Evolutionary conservation across 2,113 vertebrate genomes (phyloP).

Genomic region (Nesoenas mayeri): DNA sequence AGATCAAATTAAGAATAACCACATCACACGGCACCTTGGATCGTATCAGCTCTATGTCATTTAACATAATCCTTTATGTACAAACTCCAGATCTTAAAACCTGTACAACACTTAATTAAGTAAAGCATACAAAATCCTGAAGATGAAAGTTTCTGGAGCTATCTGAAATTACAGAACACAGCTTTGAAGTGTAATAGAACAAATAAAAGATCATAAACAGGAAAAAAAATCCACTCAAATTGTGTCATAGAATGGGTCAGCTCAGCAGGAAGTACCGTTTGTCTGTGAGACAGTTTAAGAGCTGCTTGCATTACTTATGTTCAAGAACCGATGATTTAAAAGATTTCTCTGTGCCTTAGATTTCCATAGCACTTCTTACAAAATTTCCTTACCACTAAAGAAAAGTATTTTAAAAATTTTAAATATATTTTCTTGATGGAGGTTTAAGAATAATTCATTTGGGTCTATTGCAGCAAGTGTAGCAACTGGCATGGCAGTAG

Average conservation of each 20-base stretch:
- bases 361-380: not conserved
- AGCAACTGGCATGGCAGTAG: conserved; percentile 8
- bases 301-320: conserved; percentile 18
- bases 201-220: conserved; percentile 57
- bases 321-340: conserved; percentile 3
- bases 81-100: conserved; percentile 2
- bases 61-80: not conserved
- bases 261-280: conserved; percentile 26
- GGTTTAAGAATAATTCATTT: conserved; percentile 37
- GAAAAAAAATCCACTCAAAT: conserved; percentile 24
- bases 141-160: conserved; percentile 47
- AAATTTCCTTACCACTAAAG: not conserved
- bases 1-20: not conserved
- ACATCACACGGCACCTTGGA: not conserved
- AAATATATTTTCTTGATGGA: not conserved
- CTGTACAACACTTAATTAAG: conserved; percentile 49
- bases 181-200: conserved; percentile 43
- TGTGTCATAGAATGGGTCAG: not conserved
- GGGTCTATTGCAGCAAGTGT: conserved; percentile 1
- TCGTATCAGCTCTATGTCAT: not conserved
- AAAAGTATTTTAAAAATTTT: conserved; percentile 31
- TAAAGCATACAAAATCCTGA: not conserved
- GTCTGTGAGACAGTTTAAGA: conserved; percentile 37
- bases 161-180: conserved; percentile 34
- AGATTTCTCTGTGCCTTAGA: conserved; percentile 4